Evolutionary conservation across 1,140 invertebrate genomes (phyloP).

Genomic region (Lepidostoma basale): DNA sequence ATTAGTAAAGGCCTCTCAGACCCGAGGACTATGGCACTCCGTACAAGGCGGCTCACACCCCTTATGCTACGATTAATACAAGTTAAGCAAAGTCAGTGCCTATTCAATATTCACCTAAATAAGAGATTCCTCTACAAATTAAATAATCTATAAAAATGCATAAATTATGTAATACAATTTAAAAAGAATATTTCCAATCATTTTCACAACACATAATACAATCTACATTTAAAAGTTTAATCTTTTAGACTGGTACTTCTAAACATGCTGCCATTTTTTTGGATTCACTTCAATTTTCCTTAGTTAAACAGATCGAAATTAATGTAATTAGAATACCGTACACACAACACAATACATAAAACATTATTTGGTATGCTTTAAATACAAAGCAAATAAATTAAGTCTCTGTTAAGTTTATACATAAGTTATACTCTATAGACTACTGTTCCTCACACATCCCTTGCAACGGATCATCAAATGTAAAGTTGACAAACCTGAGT

Average conservation of each 20-base stretch:
- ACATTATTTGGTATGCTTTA: constrained; percentile 28
- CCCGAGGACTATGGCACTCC: not conserved
- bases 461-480: too few species aligned
- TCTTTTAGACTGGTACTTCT: not conserved
- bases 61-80: constrained; percentile 9
- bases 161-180: not conserved
- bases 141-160: constrained; percentile 7
- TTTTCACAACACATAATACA: constrained; percentile 14
- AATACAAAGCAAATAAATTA: constrained; percentile 32
- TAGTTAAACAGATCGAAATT: not conserved
- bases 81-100: constrained; percentile 19
- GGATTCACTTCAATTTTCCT: not conserved
- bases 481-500: not conserved
- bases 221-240: not conserved
- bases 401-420: constrained; percentile 3
- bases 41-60: not conserved
- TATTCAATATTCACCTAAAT: not conserved
- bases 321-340: not conserved
- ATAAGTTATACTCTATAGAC: too few species aligned
- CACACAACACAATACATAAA: constrained; percentile 1
- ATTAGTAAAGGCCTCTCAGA: not conserved
- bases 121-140: not conserved
- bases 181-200: not conserved
- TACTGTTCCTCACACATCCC: too few species aligned
- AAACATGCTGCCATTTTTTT: not conserved